A percentile compares a stretch with the other conserved stretches of the same genome.
phyloP scores from a whole-genome alignment of 2,113 vertebrate species.

The Clupea harengus region DNA sequence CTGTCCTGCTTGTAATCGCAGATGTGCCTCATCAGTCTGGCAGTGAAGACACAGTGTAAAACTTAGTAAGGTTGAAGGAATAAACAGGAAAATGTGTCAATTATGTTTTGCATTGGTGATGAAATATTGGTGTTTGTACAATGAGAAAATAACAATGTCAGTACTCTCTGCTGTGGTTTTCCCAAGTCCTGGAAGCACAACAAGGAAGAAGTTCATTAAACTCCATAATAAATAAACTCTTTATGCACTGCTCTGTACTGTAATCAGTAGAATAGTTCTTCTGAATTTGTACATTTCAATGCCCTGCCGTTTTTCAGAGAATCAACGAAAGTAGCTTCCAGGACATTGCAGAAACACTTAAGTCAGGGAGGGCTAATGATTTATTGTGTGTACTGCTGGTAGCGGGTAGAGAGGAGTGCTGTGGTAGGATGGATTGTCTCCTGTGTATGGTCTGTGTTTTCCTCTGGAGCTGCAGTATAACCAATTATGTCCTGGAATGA shows the following conservation, averaged over 20 bases:
- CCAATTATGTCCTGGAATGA: constrained; percentile 11
- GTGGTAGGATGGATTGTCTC: not conserved
- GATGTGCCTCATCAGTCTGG: not conserved
- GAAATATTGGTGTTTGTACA: too few relatives aligned
- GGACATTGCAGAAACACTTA: not conserved
- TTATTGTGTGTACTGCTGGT: not conserved
- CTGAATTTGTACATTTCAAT: not conserved
- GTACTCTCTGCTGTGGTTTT: not conserved
- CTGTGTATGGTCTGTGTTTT: not conserved
- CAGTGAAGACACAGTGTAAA: not conserved
- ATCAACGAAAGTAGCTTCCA: not conserved
- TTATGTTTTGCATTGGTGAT: too few relatives aligned
- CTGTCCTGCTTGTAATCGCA: not conserved
- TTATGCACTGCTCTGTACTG: too few relatives aligned
- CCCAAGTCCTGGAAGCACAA: too few relatives aligned
- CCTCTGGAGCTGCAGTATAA: not conserved
- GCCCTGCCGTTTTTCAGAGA: not conserved
- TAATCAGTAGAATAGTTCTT: not conserved
- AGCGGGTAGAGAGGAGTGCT: not conserved
- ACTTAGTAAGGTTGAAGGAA: too few relatives aligned
- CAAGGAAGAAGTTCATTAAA: too few relatives aligned
- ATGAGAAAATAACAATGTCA: too few relatives aligned
- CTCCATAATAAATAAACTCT: too few relatives aligned
- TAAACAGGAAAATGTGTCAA: too few relatives aligned
- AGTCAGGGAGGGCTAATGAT: not conserved